These are phyloP conservation scores for Tetragnatha versicolor DNA, from an alignment of 1,140 invertebrate species.

Conservation along the genomic window DNA sequence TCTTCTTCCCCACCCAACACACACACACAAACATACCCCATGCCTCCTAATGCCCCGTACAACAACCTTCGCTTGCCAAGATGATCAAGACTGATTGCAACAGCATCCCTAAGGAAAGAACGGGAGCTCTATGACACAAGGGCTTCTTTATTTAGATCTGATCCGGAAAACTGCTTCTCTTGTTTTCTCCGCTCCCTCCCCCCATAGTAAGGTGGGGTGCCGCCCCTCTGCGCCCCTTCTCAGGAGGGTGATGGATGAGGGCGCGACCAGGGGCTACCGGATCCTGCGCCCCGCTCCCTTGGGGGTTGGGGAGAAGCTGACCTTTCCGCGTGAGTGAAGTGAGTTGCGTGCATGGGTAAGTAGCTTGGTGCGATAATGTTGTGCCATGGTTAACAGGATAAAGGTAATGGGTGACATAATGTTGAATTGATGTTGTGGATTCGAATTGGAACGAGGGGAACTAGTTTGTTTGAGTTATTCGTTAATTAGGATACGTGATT, in stretches of 20 bases:
- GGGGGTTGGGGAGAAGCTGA: not conserved
- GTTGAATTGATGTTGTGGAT: too few relatives aligned
- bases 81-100: too few relatives aligned
- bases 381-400: too few relatives aligned
- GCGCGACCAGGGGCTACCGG: not conserved
- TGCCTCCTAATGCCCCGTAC: too few relatives aligned
- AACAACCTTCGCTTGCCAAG: too few relatives aligned
- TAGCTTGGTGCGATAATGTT: too few relatives aligned
- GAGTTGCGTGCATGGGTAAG: not conserved
- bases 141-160: constrained; percentile 18
- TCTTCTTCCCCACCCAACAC: too few relatives aligned
- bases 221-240: not conserved
- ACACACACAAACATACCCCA: too few relatives aligned
- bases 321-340: not conserved
- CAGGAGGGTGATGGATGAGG: not conserved
- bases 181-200: constrained; percentile 2
- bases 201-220: constrained; percentile 2
- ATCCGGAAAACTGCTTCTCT: constrained; percentile 18
- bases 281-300: not conserved
- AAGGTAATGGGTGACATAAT: too few relatives aligned
- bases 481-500: too few relatives aligned
- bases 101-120: not conserved
- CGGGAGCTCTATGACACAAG: not conserved
- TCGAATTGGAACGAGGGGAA: not conserved
- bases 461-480: too few relatives aligned